phyloP scores from a whole-genome alignment of 2,888 invertebrate species.

The Metacarcinus magister region DNA sequence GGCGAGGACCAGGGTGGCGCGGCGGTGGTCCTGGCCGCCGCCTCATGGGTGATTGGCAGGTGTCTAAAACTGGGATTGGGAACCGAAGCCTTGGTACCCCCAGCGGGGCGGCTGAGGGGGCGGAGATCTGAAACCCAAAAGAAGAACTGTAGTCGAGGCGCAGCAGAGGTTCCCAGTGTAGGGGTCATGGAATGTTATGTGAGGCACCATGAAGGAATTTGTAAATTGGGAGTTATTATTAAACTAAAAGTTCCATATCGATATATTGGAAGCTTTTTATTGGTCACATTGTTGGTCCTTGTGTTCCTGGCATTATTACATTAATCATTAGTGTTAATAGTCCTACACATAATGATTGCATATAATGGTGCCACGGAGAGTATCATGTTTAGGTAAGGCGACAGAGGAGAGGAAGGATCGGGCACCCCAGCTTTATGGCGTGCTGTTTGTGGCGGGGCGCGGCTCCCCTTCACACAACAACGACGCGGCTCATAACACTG shows the following conservation, averaged over 20 bases:
- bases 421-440: too few species aligned
- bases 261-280: too few species aligned
- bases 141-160: neutral
- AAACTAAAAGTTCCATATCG: too few species aligned
- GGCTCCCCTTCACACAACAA: neutral
- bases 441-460: neutral
- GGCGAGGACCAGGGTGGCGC: neutral
- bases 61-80: slow-evolving; percentile 70
- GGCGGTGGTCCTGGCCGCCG: neutral
- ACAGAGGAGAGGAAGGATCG: too few species aligned
- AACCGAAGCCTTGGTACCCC: slow-evolving; percentile 29
- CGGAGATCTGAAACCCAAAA: neutral
- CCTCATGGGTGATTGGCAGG: slow-evolving; percentile 71
- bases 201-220: neutral
- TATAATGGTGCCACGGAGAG: too few species aligned
- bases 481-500: neutral
- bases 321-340: too few species aligned
- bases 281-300: too few species aligned
- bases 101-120: neutral
- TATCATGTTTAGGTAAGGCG: too few species aligned
- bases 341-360: too few species aligned
- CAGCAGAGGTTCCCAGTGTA: neutral
- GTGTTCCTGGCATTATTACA: too few species aligned
- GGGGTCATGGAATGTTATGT: neutral
- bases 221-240: too few species aligned